These are phyloP conservation scores for Rotaria macrura DNA, from an alignment of 2,888 invertebrate genomes.

Conservation along the genomic window DNA sequence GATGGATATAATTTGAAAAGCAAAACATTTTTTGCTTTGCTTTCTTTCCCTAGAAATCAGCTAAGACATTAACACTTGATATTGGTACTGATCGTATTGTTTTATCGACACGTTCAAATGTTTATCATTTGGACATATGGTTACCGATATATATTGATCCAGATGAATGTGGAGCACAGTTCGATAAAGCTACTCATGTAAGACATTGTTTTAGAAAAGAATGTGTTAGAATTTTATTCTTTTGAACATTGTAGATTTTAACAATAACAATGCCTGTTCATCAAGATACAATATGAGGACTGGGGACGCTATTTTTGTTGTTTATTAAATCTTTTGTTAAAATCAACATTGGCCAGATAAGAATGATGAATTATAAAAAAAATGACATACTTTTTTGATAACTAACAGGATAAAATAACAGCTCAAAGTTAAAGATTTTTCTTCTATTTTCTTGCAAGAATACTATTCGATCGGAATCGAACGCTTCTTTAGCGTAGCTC, in stretches of 20 bases:
- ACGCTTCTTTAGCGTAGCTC: no score
- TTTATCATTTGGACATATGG: conserved; percentile 48
- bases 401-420: background rate
- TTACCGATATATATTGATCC: conserved; percentile 46
- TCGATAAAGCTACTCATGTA: conserved; percentile 45
- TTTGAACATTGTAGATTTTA: background rate
- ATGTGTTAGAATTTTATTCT: background rate
- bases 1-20: no score
- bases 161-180: conserved; percentile 48
- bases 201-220: background rate
- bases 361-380: no score
- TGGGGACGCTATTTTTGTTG: no score
- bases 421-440: no score
- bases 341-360: no score
- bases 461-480: no score
- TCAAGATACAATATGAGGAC: background rate
- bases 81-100: conserved; percentile 48
- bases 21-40: no score
- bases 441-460: no score
- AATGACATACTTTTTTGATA: background rate
- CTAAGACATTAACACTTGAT: conserved; percentile 44
- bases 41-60: conserved; percentile 41
- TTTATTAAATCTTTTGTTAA: background rate
- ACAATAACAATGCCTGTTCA: conserved; percentile 33
- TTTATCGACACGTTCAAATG: conserved; percentile 44